Percentiles rank a stretch among this genome's conserved stretches.
phyloP scores from a whole-genome alignment of 2,797 vertebrate species.

The Hoplostethus atlanticus region DNA sequence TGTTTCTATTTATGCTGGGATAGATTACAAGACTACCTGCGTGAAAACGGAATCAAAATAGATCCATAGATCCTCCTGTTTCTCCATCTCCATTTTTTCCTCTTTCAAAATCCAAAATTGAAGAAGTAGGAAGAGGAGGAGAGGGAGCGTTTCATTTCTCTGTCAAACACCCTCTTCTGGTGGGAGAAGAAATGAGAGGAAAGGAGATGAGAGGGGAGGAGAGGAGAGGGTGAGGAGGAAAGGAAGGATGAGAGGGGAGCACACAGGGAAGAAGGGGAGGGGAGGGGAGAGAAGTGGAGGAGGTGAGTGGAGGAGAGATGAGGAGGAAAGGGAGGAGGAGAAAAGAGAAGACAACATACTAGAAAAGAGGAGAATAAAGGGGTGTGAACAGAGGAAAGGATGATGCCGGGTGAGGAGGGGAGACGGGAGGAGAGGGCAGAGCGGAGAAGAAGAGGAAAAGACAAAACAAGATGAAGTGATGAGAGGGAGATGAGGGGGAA shows the following conservation, averaged over 20 bases:
- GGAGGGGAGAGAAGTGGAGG: too few species aligned
- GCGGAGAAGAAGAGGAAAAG: background rate
- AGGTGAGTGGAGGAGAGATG: background rate
- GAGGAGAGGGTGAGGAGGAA: too few species aligned
- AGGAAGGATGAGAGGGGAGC: too few species aligned
- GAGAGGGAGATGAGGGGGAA: constrained; percentile 24
- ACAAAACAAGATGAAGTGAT: background rate
- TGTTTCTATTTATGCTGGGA: constrained; percentile 10
- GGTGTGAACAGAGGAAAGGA: too few species aligned
- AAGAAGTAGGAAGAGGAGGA: background rate
- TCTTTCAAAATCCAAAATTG: background rate
- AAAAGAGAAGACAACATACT: background rate
- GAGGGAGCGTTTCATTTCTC: background rate
- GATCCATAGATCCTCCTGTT: constrained; percentile 46
- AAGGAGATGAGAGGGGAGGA: too few species aligned
- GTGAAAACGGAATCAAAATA: constrained; percentile 61
- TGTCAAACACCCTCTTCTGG: constrained; percentile 50
- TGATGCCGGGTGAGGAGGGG: background rate
- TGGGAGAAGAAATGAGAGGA: background rate
- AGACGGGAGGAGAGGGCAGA: background rate
- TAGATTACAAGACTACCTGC: constrained; percentile 38
- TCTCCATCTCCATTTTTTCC: constrained; percentile 18
- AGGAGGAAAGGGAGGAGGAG: constrained; percentile 2
- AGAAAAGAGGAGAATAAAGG: too few species aligned
- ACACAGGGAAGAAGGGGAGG: too few species aligned